Evolutionary conservation across 1,140 invertebrate species (phyloP), one percentile per base, ranked within the genome.

Genomic region (Drosophila parvula): DNA sequence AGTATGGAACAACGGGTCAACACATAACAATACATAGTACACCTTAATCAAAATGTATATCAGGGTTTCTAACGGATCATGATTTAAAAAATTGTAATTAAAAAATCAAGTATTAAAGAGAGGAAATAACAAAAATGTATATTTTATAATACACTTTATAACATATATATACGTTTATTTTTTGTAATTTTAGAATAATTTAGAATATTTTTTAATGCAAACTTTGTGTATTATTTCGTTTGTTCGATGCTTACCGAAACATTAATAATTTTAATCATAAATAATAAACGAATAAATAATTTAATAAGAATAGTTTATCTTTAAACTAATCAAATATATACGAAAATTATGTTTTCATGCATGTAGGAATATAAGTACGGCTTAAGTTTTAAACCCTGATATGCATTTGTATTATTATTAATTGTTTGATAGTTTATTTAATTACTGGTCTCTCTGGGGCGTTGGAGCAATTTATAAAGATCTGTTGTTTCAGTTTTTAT

Each of bases 361-460:
- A 22, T 22, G 22, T 22, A 22, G 22, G 3, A 22, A 22, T 22
- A 22, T 22, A 22, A 22, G 22, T 2, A 22, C 22, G 22, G 3
- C 22, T 22, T 22, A 22, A 22, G 43, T 45, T 34, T 12, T 16
- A 58, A 71, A 38, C 65, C 68, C 74, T 73, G 61, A 78, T 71
- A 68, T 55, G 65, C 44, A 51, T 56, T 65, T 56, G 48, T 32
- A 43, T 60, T 44, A 51, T 34, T 50, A 27, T 40, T 18, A 63
- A 18, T 48, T 53, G 5, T 36, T 67, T 64, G 28, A 65, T 53
- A 36, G 18, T 55, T 56, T 47, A 32, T 80, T 53, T 85, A 84
- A 78, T 85, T 84, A 84, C 81, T 77, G 67, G 62, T 51, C 36
- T 74, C 30, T 50, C 14, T 51, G 48, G 5, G 34, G 30, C 43